Evolutionary conservation across 2,888 invertebrate genomes (phyloP), one percentile per base, ranked within the genome.

Genomic region (Malachius bipustulatus): DNA sequence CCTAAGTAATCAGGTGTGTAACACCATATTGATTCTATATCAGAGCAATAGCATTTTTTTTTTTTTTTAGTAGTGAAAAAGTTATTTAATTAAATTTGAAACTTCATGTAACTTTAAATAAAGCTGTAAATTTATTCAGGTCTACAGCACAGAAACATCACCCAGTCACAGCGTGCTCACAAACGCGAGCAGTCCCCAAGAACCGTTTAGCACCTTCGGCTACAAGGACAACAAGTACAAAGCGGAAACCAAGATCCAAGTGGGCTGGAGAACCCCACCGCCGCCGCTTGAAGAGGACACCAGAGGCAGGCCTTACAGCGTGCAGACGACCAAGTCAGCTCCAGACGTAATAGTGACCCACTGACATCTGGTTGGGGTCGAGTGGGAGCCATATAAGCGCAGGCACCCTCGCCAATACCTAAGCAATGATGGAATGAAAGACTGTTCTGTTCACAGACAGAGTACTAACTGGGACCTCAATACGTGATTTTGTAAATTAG

Each of bases 321-420:
- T 77, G 38, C 80, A 87, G 57, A 85, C 87, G 37, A 84, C 85
- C 38, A 83, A 87, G 54, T 87, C 88, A 37, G 88, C 88, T 2
- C 88, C 88, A 32, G 89, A 89, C 62, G 88, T 89, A 52, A 85
- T 89, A 56, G 87, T 87, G 52, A 80, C 78, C 42, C 80, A 80
- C 74, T 80, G 77, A 80, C 77, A 73, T 51, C 61, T 65, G 64
- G 50, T 76, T 73, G 70, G 72, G 69, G 77, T 74, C 71, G 71
- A 69, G 57, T 71, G 72, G 71, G 70, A 72, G 56, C 71, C 71
- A 39, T 71, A 71, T 57, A 65, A 64, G 49, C 57, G 71, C 50
- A 62, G 71, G 47, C 64, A 65, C 57, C 71, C 72, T 53, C 69
- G 69, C 57, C 65, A 60, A 30, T 52, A 49, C 45, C 45, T 47